Evolutionary conservation across 2,888 invertebrate genomes (phyloP).

Genomic region (Drosophila multiciliata): DNA sequence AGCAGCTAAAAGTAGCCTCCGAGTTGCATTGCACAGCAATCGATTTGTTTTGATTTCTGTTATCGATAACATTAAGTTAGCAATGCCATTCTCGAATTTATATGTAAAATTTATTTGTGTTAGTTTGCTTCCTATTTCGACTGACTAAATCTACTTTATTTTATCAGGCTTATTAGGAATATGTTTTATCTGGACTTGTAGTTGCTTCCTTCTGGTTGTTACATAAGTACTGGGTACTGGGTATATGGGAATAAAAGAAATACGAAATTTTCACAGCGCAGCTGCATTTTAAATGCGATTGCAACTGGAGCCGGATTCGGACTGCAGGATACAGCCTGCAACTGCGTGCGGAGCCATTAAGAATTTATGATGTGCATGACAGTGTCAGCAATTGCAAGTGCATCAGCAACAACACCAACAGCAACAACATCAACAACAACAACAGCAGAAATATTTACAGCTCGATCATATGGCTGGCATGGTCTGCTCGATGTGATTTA

Average conservation of each 20-base stretch:
- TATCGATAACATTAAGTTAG: background rate
- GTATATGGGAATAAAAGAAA: conserved; percentile 21
- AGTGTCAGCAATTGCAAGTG: conserved; percentile 56
- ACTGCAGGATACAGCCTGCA: conserved; percentile 10
- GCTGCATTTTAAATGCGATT: conserved; percentile 45
- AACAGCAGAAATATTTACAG: conserved; percentile 31
- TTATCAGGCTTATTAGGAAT: conserved; percentile 69
- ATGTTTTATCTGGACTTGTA: background rate
- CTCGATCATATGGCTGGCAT: conserved; percentile 4
- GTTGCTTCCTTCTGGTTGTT: background rate
- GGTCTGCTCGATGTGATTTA: conserved; percentile 52
- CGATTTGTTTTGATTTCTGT: background rate
- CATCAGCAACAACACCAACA: conserved; percentile 5
- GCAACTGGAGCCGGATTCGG: conserved; percentile 20
- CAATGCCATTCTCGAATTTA: background rate
- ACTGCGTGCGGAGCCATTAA: conserved; percentile 63
- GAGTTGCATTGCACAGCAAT: background rate
- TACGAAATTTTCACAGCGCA: conserved; percentile 28
- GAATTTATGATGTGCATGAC: conserved; percentile 73
- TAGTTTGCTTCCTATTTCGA: background rate
- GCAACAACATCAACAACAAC: conserved; percentile 31
- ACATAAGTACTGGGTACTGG: background rate
- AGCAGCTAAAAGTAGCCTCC: background rate
- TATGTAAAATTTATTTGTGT: background rate
- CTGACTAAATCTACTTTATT: background rate